Conservation (phyloP, 2,797 vertebrate genomes). For the Protosalanx chinensis region DNA sequence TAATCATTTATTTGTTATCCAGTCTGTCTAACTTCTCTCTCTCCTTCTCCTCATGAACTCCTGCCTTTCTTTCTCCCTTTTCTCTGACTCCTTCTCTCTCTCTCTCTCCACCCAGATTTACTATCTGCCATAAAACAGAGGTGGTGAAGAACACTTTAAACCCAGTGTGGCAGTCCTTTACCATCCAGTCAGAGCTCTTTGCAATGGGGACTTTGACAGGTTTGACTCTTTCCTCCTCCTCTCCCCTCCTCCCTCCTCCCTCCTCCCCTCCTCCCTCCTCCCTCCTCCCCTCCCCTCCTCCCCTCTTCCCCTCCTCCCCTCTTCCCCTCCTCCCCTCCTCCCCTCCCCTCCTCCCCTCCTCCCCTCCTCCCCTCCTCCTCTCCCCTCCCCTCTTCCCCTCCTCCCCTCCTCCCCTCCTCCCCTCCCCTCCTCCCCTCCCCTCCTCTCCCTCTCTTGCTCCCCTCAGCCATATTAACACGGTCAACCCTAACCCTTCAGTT, state of each 20-base stretch:
- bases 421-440: not conserved
- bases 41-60: not conserved
- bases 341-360: too few species aligned
- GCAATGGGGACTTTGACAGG: constrained; percentile 89
- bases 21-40: not conserved
- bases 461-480: constrained; percentile 1
- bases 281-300: constrained; percentile 1
- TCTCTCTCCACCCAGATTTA: constrained; percentile 77
- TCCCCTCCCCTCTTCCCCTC: too few species aligned
- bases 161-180: constrained; percentile 85
- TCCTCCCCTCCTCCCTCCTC: not conserved
- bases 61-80: not conserved
- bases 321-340: too few species aligned
- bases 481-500: not conserved
- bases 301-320: too few species aligned
- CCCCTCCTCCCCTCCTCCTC: too few species aligned
- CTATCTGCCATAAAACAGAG: constrained; percentile 92
- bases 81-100: constrained; percentile 10
- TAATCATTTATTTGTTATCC: not conserved
- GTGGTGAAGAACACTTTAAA: constrained; percentile 89
- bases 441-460: not conserved
- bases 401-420: too few species aligned
- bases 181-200: constrained; percentile 85
- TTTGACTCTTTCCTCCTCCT: constrained; percentile 35
- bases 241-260: constrained; percentile 4